Evolutionary conservation across 2,113 vertebrate species (phyloP).

Genomic region (Heteronetta atricapilla): DNA sequence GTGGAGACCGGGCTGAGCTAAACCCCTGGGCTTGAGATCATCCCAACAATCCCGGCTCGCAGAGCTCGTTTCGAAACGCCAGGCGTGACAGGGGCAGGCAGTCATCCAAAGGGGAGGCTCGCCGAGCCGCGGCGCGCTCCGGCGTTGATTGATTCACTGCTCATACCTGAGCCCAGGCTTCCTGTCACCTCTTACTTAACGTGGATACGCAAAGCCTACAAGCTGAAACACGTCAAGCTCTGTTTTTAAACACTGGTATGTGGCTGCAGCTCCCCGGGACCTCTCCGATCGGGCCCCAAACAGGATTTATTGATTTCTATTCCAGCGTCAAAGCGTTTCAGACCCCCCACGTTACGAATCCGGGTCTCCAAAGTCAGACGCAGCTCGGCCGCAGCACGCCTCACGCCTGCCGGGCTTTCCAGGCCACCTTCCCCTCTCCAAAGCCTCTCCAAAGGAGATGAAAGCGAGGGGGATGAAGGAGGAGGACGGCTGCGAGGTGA

Average conservation of each 20-base stretch:
- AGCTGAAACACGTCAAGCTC: not conserved
- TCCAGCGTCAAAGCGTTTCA: accelerated
- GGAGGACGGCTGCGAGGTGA: accelerated
- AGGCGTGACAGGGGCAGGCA: not conserved
- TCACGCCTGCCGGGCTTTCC: not conserved
- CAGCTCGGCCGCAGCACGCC: accelerated
- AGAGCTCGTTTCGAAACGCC: not conserved
- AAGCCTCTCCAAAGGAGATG: not conserved
- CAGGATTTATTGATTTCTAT: accelerated
- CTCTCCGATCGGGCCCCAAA: not conserved
- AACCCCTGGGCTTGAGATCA: not conserved
- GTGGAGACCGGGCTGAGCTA: not conserved
- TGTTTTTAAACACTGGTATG: not conserved
- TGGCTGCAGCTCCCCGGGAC: not conserved
- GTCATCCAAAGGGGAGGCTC: not conserved
- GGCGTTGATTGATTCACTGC: constrained; percentile 22
- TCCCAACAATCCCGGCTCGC: not conserved
- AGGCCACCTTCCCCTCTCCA: not conserved
- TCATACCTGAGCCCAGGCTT: not conserved
- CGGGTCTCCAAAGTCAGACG: not conserved
- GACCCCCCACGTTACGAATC: not conserved
- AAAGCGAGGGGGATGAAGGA: not conserved
- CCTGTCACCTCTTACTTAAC: constrained; percentile 24
- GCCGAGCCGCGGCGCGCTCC: not conserved
- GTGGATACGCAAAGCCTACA: not conserved